Conservation (phyloP, 2,113 vertebrate species). For the Archilochus colubris region DNA sequence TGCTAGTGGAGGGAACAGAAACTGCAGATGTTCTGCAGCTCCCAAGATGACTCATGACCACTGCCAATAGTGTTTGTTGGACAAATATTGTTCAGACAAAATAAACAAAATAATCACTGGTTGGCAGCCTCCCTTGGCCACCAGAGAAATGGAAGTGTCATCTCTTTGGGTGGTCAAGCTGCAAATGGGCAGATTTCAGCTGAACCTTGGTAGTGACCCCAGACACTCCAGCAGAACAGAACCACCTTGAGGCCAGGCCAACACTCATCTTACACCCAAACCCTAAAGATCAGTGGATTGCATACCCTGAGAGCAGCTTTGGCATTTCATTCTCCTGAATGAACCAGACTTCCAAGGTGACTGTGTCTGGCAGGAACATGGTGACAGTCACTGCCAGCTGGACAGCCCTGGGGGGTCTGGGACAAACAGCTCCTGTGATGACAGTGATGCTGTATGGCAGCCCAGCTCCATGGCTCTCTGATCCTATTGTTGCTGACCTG, state of each 20-base stretch:
- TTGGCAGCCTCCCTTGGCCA: not conserved
- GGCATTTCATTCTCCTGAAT: not conserved
- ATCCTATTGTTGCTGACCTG: not conserved
- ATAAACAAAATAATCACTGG: constrained; percentile 2
- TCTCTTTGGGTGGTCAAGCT: not conserved
- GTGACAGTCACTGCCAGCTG: not conserved
- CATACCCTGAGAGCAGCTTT: not conserved
- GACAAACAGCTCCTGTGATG: not conserved
- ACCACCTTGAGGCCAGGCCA: not conserved
- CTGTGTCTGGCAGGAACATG: fast-evolving
- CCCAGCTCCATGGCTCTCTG: not conserved
- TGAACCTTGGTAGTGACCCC: not conserved
- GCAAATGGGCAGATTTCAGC: not conserved
- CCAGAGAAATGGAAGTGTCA: not conserved
- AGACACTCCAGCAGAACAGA: not conserved
- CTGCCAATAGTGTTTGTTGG: not conserved
- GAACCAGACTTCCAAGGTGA: not conserved
- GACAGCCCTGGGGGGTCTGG: not conserved
- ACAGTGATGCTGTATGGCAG: not conserved
- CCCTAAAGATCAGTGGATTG: not conserved
- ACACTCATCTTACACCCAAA: not conserved
- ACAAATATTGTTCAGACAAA: constrained; percentile 29
- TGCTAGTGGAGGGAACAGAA: not conserved
- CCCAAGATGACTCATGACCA: not conserved
- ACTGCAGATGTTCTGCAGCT: not conserved